Evolutionary conservation across 2,888 invertebrate genomes (phyloP).

Genomic region (Cheilosia grossa): DNA sequence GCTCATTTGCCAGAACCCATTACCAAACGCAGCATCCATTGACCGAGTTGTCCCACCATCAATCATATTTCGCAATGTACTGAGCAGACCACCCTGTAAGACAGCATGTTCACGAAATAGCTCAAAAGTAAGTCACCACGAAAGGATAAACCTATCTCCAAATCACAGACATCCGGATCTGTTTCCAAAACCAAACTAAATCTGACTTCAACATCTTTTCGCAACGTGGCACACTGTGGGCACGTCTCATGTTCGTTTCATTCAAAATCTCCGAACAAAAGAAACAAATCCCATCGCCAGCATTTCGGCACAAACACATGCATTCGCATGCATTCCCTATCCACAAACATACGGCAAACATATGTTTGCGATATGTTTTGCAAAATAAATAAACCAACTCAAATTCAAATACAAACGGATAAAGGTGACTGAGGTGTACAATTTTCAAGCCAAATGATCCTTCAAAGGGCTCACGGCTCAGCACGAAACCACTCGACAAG

Average conservation of each 20-base stretch:
- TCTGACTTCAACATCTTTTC: conserved; percentile 53
- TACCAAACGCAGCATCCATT: too few relatives aligned
- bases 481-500: conserved; percentile 58
- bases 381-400: conserved; percentile 19
- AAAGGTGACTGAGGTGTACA: not conserved
- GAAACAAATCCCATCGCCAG: conserved; percentile 24
- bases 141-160: too few relatives aligned
- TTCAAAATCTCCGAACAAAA: conserved; percentile 21
- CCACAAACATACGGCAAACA: conserved; percentile 67
- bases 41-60: too few relatives aligned
- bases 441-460: conserved; percentile 6
- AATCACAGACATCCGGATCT: not conserved
- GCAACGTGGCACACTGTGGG: conserved; percentile 63
- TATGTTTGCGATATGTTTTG: conserved; percentile 68
- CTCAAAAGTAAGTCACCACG: too few relatives aligned
- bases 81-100: too few relatives aligned
- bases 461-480: conserved; percentile 36
- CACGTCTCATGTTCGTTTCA: conserved; percentile 40
- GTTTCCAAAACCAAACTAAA: conserved; percentile 2
- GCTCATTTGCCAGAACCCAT: too few relatives aligned
- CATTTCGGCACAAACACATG: conserved; percentile 24
- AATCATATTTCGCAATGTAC: too few relatives aligned
- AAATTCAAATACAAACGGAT: conserved; percentile 34
- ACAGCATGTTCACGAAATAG: too few relatives aligned
- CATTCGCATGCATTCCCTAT: conserved; percentile 5